Conservation (phyloP, 1,140 invertebrate genomes). For the Drosophila jambulina region DNA sequence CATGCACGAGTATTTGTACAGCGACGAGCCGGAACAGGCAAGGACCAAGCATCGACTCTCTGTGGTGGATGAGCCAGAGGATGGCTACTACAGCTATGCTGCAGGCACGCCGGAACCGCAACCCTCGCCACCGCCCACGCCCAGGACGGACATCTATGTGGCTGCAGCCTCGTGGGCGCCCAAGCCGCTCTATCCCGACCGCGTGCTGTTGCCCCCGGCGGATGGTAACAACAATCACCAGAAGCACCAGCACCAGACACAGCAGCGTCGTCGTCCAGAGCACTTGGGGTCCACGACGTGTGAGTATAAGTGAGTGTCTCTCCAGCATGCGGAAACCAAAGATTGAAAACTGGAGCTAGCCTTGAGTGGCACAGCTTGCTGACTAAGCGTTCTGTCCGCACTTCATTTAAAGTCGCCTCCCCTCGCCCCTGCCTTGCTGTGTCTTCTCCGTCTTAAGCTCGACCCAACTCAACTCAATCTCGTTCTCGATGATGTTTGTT, state of each 20-base stretch:
- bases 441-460: constrained; percentile 18
- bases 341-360: constrained; percentile 52
- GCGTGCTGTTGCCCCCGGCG: constrained; percentile 64
- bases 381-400: constrained; percentile 77
- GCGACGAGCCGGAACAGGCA: constrained; percentile 49
- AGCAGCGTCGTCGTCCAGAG: constrained; percentile 66
- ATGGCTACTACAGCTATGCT: constrained; percentile 80
- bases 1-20: constrained; percentile 81
- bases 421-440: constrained; percentile 9
- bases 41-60: constrained; percentile 63
- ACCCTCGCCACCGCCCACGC: constrained; percentile 46
- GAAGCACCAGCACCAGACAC: constrained; percentile 34
- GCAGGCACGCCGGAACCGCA: constrained; percentile 71
- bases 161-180: constrained; percentile 87
- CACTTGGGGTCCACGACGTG: constrained; percentile 82
- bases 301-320: constrained; percentile 83
- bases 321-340: constrained; percentile 48
- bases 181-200: constrained; percentile 86
- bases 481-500: constrained; percentile 45
- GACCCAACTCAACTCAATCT: constrained; percentile 29
- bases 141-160: constrained; percentile 86
- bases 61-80: constrained; percentile 75
- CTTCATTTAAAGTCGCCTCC: constrained; percentile 58
- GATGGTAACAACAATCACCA: constrained; percentile 49
- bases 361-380: constrained; percentile 50